Evolutionary conservation across 2,113 vertebrate genomes (phyloP), one percentile per base, ranked within the genome.

Genomic region (Tichodroma muraria): DNA sequence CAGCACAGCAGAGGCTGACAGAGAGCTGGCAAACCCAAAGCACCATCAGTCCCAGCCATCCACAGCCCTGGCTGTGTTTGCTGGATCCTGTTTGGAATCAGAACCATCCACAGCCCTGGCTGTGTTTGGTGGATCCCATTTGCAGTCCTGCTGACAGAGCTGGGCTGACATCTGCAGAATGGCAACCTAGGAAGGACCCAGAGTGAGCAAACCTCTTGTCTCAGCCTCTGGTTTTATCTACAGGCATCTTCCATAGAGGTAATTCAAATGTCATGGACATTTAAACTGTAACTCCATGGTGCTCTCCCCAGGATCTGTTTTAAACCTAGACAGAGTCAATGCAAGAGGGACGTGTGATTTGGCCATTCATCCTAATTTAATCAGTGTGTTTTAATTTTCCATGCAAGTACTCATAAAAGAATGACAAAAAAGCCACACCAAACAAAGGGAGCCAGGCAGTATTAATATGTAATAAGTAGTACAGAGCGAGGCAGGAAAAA

Each of bases 341-440:
- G 53, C 75, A 31, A 11, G 35, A 59, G 30, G 38, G 20, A 64
- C 18, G 6, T 6, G 30, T 24, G 60, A 60, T 94, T 90, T 68
- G 61, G 31, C 11, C 19, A 28, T 27, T 83, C 60, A 38, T 38
- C 66, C 27, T 16, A n/a, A 75, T 63, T 75, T 85, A 83, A 85
- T 88, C 71, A 49, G 10, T 0, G 1, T 85, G 68, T 6, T 86
- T 79, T 72, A 73, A 68, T 84, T 92, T 90, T 91, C 91, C 82
- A 37, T 68, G 60, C 59, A 79, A 92, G 63, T 64, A 65, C 76
- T 78, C 79, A 47, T 38, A 65, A 57, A 59, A 78, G 85, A 80
- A 89, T 71, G 85, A 83, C 69, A 56, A 77, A 95, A 88, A 76
- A 63, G 47, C 63, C 88, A 52, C 92, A 90, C 95, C 95, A 89